These are phyloP conservation scores for Drosophila yakuba DNA, from an alignment of 1,140 invertebrate genomes.

Conservation along the genomic window DNA sequence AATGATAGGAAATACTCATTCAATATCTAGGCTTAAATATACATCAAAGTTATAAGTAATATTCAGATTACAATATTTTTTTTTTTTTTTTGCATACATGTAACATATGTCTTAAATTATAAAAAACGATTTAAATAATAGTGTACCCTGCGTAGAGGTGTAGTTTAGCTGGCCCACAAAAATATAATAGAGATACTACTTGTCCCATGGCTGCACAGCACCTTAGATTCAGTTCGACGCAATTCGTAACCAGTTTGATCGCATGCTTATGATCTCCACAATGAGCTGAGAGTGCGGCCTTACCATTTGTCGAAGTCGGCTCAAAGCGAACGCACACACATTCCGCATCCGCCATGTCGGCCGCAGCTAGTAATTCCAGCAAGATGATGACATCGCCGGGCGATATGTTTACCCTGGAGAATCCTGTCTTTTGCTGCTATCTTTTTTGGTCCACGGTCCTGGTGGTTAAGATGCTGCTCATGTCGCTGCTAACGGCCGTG, in stretches of 20 bases:
- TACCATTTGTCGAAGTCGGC: constrained; percentile 30
- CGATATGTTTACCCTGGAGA: constrained; percentile 73
- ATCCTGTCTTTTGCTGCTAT: constrained; percentile 85
- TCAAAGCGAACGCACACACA: constrained; percentile 33
- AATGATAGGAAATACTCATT: too few species aligned
- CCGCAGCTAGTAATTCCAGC: constrained; percentile 6
- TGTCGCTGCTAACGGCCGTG: constrained; percentile 85
- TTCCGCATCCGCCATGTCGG: constrained; percentile 25
- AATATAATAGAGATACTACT: neutral
- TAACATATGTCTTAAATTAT: too few species aligned
- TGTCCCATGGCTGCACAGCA: constrained; percentile 1
- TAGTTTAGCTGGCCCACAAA: neutral
- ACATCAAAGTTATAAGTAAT: too few species aligned
- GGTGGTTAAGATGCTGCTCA: constrained; percentile 86
- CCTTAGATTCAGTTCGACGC: constrained; percentile 15
- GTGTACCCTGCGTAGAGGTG: neutral
- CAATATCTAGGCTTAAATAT: too few species aligned
- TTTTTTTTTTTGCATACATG: neutral
- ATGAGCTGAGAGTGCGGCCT: constrained; percentile 8
- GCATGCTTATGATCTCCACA: constrained; percentile 15
- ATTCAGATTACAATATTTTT: neutral
- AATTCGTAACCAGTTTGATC: constrained; percentile 67
- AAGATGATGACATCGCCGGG: constrained; percentile 1
- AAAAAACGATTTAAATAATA: neutral
- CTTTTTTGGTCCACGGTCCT: constrained; percentile 85